Evolutionary conservation across 1,140 invertebrate genomes (phyloP).

Genomic region (Stratiolaelaps scimitus): DNA sequence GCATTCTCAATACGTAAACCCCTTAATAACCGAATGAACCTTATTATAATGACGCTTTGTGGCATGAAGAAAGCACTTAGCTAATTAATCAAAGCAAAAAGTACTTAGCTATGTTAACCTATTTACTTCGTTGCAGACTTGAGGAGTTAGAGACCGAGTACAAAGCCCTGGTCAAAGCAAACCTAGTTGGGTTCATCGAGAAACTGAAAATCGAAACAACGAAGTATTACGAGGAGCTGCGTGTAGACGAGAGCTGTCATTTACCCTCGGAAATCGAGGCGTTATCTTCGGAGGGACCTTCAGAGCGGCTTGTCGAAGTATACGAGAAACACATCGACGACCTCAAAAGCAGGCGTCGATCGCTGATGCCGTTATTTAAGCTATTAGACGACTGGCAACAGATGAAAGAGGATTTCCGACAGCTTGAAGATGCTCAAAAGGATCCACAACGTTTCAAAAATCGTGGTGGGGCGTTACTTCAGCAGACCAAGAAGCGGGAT

Average conservation of each 20-base stretch:
- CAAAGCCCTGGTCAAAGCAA: neutral
- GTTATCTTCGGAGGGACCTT: neutral
- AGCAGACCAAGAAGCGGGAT: slow-evolving; percentile 13
- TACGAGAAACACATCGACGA: slow-evolving; percentile 1
- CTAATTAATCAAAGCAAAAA: too few relatives aligned
- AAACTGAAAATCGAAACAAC: neutral
- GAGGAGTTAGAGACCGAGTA: slow-evolving; percentile 7
- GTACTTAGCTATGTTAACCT: too few relatives aligned
- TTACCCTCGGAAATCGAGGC: neutral
- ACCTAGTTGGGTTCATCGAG: neutral
- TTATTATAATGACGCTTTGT: too few relatives aligned
- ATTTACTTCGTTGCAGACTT: neutral
- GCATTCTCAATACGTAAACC: too few relatives aligned
- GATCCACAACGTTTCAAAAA: slow-evolving; percentile 16
- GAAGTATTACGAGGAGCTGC: neutral
- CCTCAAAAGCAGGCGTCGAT: neutral
- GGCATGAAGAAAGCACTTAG: too few relatives aligned
- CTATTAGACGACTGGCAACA: neutral
- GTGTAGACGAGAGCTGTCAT: neutral
- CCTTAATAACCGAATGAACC: too few relatives aligned
- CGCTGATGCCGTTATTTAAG: slow-evolving; percentile 1
- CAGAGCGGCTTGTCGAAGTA: neutral
- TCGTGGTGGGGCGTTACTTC: neutral
- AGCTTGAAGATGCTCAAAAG: slow-evolving; percentile 21
- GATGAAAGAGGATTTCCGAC: neutral